Percentiles rank a stretch among this genome's conserved stretches.
These are phyloP conservation scores for Alaudala cheleensis DNA, from an alignment of 2,113 vertebrate genomes.

Conservation along the genomic window DNA sequence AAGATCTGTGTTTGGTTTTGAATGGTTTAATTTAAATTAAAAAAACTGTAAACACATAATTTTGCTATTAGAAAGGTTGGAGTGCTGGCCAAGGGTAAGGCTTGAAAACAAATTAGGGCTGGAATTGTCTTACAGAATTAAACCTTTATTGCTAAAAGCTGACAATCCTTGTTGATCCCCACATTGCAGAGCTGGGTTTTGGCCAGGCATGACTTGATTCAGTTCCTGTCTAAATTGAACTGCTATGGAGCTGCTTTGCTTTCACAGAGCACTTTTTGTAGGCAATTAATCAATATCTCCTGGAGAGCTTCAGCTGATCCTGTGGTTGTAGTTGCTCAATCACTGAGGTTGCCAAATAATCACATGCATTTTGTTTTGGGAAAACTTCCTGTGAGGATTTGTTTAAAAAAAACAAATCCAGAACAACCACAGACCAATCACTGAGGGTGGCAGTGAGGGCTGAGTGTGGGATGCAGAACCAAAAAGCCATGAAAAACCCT, in stretches of 20 bases:
- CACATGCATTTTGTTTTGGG: background rate
- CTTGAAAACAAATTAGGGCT: background rate
- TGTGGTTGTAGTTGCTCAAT: background rate
- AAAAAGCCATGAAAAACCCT: background rate
- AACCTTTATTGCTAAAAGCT: background rate
- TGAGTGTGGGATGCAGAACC: background rate
- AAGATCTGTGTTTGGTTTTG: background rate
- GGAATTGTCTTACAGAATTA: background rate
- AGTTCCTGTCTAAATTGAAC: background rate
- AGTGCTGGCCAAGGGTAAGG: background rate
- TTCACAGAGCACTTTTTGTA: background rate
- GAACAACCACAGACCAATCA: background rate
- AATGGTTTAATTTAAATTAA: background rate
- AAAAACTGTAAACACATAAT: background rate
- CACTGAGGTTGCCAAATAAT: background rate
- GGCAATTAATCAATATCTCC: background rate
- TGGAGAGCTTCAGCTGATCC: background rate
- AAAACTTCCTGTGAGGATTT: background rate
- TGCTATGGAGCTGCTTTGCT: background rate
- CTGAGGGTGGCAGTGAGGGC: too few species aligned
- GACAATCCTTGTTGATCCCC: background rate
- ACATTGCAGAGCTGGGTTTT: background rate
- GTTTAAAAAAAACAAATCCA: background rate
- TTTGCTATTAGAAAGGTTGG: background rate
- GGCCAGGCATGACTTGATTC: background rate